Conservation (phyloP, 1,140 invertebrate genomes). For the Samia ricini region DNA sequence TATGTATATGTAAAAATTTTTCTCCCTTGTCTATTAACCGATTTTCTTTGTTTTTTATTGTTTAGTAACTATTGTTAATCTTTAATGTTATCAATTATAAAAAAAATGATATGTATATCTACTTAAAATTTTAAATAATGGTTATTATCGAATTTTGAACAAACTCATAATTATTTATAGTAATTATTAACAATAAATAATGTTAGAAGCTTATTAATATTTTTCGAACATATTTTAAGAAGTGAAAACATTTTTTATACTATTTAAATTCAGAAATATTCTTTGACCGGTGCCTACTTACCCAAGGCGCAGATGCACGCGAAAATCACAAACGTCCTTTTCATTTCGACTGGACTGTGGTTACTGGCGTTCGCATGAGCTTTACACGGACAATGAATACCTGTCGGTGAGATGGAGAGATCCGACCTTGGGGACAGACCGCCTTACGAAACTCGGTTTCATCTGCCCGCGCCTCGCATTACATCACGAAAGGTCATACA, state of each 20-base stretch:
- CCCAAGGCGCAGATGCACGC: conserved; percentile 52
- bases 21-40: no score
- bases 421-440: conserved; percentile 59
- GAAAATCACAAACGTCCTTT: conserved; percentile 46
- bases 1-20: no score
- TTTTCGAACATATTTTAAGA: background rate
- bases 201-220: no score
- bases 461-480: conserved; percentile 48
- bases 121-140: no score
- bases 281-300: conserved; percentile 25
- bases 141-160: no score
- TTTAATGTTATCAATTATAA: no score
- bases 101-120: no score
- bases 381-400: conserved; percentile 43
- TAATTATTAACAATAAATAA: no score
- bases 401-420: conserved; percentile 28
- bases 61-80: no score
- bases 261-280: background rate
- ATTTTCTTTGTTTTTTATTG: no score
- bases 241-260: background rate
- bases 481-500: conserved; percentile 32
- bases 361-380: conserved; percentile 45
- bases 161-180: no score
- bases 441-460: conserved; percentile 51
- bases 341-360: conserved; percentile 33